A percentile compares a stretch with the other conserved stretches of the same genome.
Conservation (phyloP, 2,797 vertebrate genomes). For the Cacajao melanocephalus region DNA sequence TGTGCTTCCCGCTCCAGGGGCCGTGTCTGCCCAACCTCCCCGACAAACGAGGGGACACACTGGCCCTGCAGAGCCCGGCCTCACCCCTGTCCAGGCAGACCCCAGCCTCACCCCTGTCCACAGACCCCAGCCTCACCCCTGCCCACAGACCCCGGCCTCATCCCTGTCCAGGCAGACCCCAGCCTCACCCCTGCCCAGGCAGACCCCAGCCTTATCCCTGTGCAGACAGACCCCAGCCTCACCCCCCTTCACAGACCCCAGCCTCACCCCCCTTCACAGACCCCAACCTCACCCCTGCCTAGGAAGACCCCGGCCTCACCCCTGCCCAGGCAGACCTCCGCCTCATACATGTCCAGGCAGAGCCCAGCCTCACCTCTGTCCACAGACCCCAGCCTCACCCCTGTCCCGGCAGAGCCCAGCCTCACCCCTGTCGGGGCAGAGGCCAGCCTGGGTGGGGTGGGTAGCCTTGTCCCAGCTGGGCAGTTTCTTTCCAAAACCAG, state of each 20-base stretch:
- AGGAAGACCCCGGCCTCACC: rapidly evolving
- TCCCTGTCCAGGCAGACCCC: too few species aligned
- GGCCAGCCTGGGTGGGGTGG: rapidly evolving
- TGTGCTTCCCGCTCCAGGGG: not conserved
- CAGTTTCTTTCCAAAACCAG: not conserved
- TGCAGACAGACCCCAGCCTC: rapidly evolving
- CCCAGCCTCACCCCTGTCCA: too few species aligned
- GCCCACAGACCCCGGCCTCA: rapidly evolving
- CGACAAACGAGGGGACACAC: not conserved
- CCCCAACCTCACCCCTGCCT: rapidly evolving
- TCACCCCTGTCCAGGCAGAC: too few species aligned
- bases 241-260: rapidly evolving
- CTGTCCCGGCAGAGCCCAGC: rapidly evolving
- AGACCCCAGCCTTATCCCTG: too few species aligned
- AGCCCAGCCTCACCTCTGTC: rapidly evolving
- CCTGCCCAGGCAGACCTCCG: rapidly evolving
- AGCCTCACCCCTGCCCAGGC: too few species aligned
- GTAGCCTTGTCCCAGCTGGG: not conserved
- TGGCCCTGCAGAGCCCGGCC: not conserved
- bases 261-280: too few species aligned
- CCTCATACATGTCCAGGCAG: rapidly evolving
- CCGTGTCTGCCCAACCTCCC: rapidly evolving
- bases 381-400: too few species aligned
- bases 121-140: too few species aligned
- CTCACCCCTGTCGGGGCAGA: not conserved